Percentiles rank a stretch among this genome's conserved stretches.
These are phyloP conservation scores for Cryptocephalus primarius DNA, from an alignment of 2,888 invertebrate species.

Conservation along the genomic window DNA sequence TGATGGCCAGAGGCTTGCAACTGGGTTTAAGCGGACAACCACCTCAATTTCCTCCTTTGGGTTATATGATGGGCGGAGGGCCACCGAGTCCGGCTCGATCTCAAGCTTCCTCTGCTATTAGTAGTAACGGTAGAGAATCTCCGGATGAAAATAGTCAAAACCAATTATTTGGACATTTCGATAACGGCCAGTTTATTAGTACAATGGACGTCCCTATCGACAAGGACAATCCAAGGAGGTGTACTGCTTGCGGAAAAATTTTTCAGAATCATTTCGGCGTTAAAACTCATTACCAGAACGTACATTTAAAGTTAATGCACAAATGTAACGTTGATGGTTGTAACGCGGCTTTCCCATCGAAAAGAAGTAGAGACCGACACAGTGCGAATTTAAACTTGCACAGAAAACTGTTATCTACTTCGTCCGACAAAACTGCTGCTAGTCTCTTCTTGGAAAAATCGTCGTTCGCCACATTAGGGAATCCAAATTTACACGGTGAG, in stretches of 20 bases:
- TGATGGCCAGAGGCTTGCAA: slow-evolving; percentile 35
- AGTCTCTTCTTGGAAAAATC: slow-evolving; percentile 39
- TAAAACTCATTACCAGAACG: slow-evolving; percentile 91
- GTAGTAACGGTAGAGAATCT: slow-evolving; percentile 43
- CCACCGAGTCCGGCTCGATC: slow-evolving; percentile 50
- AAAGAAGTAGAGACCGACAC: slow-evolving; percentile 84
- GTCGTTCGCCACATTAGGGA: slow-evolving; percentile 46
- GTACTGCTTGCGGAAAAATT: slow-evolving; percentile 84
- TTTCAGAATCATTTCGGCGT: slow-evolving; percentile 90
- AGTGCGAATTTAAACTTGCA: slow-evolving; percentile 86
- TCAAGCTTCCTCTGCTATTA: slow-evolving; percentile 51
- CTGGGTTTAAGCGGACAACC: slow-evolving; percentile 32
- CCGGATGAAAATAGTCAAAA: slow-evolving; percentile 50
- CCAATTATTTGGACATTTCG: slow-evolving; percentile 59
- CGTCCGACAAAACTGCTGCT: slow-evolving; percentile 41
- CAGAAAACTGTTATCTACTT: slow-evolving; percentile 72
- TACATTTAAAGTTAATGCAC: slow-evolving; percentile 91
- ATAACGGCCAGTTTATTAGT: slow-evolving; percentile 60
- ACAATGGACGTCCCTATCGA: slow-evolving; percentile 82
- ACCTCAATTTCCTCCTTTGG: slow-evolving; percentile 36
- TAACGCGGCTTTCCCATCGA: slow-evolving; percentile 89
- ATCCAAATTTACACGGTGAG: slow-evolving; percentile 64
- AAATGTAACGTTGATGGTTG: slow-evolving; percentile 92
- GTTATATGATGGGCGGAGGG: slow-evolving; percentile 42
- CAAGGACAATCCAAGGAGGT: slow-evolving; percentile 82